Evolutionary conservation across 1,140 invertebrate species (phyloP).

Genomic region (Pseudobourletiella spinata): DNA sequence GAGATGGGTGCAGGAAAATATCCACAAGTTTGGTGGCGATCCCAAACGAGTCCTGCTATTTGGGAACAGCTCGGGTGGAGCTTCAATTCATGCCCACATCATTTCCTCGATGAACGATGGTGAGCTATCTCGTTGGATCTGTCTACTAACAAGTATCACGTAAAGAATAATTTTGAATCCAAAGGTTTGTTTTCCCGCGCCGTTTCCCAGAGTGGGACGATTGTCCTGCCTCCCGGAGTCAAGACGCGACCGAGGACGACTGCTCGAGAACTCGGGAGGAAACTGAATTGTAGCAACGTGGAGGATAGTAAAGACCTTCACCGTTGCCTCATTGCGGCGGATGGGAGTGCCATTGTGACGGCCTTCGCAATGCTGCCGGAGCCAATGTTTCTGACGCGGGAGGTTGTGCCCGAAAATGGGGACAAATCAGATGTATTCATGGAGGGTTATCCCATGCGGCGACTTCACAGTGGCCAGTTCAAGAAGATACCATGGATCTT

Average conservation of each 20-base stretch:
- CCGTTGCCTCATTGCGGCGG: not conserved
- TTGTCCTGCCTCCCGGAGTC: not conserved
- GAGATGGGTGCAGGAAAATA: not conserved
- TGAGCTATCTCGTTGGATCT: not conserved
- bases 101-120: not conserved
- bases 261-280: not conserved
- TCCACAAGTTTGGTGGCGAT: not conserved
- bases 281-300: not conserved
- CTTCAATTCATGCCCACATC: slow-evolving; percentile 1
- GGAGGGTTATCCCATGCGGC: not conserved
- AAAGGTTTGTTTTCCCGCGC: not conserved
- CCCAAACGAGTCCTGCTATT: slow-evolving; percentile 7
- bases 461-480: not conserved
- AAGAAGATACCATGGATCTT: not conserved
- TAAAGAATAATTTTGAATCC: not conserved
- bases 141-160: not conserved
- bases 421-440: not conserved
- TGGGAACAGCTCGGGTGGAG: slow-evolving; percentile 18
- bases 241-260: not conserved
- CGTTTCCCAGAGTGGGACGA: not conserved
- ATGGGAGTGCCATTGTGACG: not conserved
- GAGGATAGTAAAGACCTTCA: not conserved
- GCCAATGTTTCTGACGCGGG: not conserved
- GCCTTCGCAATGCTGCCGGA: not conserved
- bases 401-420: not conserved